phyloP scores from a whole-genome alignment of 2,888 invertebrate species.

The Aphodius granarius region DNA sequence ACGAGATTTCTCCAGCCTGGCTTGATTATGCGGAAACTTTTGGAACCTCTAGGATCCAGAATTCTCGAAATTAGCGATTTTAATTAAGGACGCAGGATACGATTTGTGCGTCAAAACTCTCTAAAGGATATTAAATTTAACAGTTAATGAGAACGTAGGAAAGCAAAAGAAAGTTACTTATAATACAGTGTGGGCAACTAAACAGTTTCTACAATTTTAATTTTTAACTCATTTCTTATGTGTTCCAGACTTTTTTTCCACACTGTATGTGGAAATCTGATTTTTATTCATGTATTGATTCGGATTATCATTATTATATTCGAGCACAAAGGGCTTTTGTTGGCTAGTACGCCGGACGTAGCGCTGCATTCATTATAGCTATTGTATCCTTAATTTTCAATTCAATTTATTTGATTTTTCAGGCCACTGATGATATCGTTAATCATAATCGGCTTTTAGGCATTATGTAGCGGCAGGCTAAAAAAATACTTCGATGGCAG shows the following conservation, averaged over 20 bases:
- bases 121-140: no score
- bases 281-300: neutral
- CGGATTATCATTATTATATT: neutral
- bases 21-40: neutral
- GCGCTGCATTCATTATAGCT: neutral
- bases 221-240: neutral
- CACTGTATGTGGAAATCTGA: neutral
- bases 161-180: no score
- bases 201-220: neutral
- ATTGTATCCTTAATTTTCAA: neutral
- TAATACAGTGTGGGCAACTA: neutral
- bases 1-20: neutral
- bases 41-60: neutral
- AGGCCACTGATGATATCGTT: neutral
- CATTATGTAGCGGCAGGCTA: neutral
- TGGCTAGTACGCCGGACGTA: neutral
- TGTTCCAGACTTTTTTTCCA: no score
- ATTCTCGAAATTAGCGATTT: neutral
- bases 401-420: neutral
- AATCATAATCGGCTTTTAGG: neutral
- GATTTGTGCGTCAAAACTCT: neutral
- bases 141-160: no score
- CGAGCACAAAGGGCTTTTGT: neutral
- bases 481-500: neutral
- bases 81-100: neutral